Percentiles rank a stretch among this genome's conserved stretches.
Conservation (phyloP, 2,797 vertebrate species). For the Trachops cirrhosus region DNA sequence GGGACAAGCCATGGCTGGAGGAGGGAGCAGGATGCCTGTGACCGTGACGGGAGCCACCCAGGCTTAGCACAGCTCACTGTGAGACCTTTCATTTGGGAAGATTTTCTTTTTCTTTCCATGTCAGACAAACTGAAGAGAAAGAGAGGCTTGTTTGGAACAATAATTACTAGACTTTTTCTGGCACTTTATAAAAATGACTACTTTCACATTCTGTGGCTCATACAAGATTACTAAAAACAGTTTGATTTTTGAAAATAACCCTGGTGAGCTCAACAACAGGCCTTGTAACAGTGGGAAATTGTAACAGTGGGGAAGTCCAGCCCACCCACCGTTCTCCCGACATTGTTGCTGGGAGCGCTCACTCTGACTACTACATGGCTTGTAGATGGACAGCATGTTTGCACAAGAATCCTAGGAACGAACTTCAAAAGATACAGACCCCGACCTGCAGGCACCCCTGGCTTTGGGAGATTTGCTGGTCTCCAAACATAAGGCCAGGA, state of each 20-base stretch:
- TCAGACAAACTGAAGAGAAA: conserved; percentile 74
- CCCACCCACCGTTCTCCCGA: too few species aligned
- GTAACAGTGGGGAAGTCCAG: background rate
- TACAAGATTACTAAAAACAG: background rate
- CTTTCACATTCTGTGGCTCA: conserved; percentile 42
- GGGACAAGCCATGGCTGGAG: conserved; percentile 26
- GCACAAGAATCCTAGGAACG: background rate
- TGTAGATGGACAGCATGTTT: background rate
- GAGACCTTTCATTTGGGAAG: conserved; percentile 60
- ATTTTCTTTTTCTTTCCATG: background rate
- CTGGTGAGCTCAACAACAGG: background rate
- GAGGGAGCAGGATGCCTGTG: background rate
- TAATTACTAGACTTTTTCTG: conserved; percentile 57
- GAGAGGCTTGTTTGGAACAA: conserved; percentile 47
- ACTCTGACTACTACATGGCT: background rate
- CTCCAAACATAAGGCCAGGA: background rate
- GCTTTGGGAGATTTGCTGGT: background rate
- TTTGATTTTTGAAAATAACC: conserved; percentile 33
- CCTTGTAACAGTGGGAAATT: background rate
- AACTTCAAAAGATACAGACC: background rate
- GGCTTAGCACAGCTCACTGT: conserved; percentile 49
- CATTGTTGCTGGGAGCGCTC: too few species aligned
- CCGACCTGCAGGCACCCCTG: background rate
- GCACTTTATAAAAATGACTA: conserved; percentile 54
- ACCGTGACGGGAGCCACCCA: conserved; percentile 24